A percentile compares a stretch with the other conserved stretches of the same genome.
Evolutionary conservation across 2,888 invertebrate genomes (phyloP).

Genomic region (Drosophila peninsularis): DNA sequence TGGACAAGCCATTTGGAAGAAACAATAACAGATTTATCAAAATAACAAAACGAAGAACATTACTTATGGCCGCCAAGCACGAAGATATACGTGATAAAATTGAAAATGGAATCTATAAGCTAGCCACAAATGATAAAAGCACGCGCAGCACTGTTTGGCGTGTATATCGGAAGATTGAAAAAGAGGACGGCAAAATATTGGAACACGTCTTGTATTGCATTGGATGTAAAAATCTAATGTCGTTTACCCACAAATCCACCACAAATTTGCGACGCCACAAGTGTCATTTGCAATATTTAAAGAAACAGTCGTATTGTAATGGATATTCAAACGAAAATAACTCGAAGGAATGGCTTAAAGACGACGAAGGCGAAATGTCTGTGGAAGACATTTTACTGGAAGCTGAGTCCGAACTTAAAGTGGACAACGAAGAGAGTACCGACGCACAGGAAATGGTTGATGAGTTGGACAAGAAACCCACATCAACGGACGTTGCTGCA

Average conservation of each 20-base stretch:
- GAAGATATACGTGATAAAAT: conserved; percentile 67
- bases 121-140: conserved; percentile 56
- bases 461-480: conserved; percentile 56
- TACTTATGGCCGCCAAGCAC: conserved; percentile 55
- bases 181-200: conserved; percentile 64
- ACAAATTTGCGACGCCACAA: conserved; percentile 63
- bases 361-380: conserved; percentile 45
- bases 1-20: conserved; percentile 15
- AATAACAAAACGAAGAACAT: conserved; percentile 15
- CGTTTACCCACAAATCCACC: conserved; percentile 66
- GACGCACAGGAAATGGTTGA: conserved; percentile 27
- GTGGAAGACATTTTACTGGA: conserved; percentile 31
- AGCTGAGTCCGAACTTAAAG: conserved; percentile 39
- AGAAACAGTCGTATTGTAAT: conserved; percentile 42
- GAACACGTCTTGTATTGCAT: conserved; percentile 59
- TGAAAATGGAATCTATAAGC: conserved; percentile 57
- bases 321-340: conserved; percentile 34
- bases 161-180: conserved; percentile 60
- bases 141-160: conserved; percentile 69
- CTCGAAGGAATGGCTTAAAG: conserved; percentile 45
- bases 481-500: conserved; percentile 50
- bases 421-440: conserved; percentile 39
- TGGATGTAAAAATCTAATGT: conserved; percentile 65
- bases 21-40: conserved; percentile 54
- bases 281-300: conserved; percentile 63